Percentiles rank a stretch among this genome's conserved stretches.
These are phyloP conservation scores for Nanger granti DNA, from an alignment of 2,113 vertebrate species.

Conservation along the genomic window DNA sequence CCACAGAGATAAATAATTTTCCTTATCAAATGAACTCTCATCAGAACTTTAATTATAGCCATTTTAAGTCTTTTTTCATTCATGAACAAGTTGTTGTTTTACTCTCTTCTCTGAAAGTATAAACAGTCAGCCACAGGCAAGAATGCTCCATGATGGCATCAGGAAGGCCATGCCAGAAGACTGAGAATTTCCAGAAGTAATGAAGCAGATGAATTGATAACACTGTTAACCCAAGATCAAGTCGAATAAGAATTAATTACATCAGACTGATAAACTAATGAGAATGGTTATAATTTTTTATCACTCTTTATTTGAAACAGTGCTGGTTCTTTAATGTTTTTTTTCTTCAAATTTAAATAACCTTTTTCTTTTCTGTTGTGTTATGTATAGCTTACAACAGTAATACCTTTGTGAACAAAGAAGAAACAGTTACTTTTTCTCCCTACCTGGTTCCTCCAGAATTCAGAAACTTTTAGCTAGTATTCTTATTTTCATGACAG, in stretches of 20 bases:
- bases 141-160: background rate
- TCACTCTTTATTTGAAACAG: background rate
- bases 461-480: background rate
- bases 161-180: background rate
- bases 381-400: background rate
- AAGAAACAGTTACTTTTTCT: background rate
- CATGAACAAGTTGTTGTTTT: background rate
- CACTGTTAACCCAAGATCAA: background rate
- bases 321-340: background rate
- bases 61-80: background rate
- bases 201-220: background rate
- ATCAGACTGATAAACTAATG: background rate
- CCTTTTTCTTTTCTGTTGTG: background rate
- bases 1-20: background rate
- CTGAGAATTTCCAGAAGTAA: background rate
- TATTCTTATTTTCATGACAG: background rate
- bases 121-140: background rate
- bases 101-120: background rate
- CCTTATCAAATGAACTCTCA: background rate
- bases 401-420: background rate
- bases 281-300: background rate
- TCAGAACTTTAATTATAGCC: background rate
- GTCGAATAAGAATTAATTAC: background rate
- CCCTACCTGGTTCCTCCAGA: background rate
- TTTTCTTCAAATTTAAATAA: background rate